These are phyloP conservation scores for Hypsopygia costalis DNA, from an alignment of 2,888 invertebrate species.

Conservation along the genomic window DNA sequence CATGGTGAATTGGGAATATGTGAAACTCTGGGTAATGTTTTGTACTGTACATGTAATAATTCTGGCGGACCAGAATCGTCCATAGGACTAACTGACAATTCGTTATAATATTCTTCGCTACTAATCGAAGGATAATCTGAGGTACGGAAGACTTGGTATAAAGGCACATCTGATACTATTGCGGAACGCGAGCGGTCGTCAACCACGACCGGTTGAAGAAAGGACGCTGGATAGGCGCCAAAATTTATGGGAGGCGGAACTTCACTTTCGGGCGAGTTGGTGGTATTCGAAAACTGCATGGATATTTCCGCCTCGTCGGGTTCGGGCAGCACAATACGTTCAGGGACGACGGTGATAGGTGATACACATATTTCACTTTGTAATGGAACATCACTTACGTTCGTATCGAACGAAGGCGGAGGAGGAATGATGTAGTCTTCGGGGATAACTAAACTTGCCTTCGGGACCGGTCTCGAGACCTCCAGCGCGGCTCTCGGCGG, in stretches of 20 bases:
- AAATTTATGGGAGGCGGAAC: slow-evolving; percentile 73
- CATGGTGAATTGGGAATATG: slow-evolving; percentile 74
- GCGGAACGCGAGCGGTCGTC: slow-evolving; percentile 36
- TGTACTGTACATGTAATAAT: slow-evolving; percentile 68
- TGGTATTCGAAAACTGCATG: slow-evolving; percentile 66
- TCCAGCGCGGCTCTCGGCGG: slow-evolving; percentile 46
- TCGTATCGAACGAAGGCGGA: slow-evolving; percentile 70
- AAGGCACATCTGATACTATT: slow-evolving; percentile 59
- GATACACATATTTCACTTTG: slow-evolving; percentile 44
- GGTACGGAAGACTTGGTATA: slow-evolving; percentile 54
- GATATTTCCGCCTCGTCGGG: slow-evolving; percentile 67
- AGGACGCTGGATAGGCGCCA: slow-evolving; percentile 51
- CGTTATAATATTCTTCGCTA: slow-evolving; percentile 48
- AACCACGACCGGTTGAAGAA: slow-evolving; percentile 24
- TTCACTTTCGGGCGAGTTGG: slow-evolving; percentile 63
- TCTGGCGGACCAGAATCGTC: slow-evolving; percentile 50
- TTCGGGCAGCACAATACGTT: slow-evolving; percentile 61
- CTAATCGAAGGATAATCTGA: slow-evolving; percentile 38
- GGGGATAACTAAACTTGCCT: slow-evolving; percentile 54
- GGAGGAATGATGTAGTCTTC: slow-evolving; percentile 73
- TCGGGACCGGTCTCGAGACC: slow-evolving; percentile 48
- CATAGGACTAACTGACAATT: slow-evolving; percentile 58
- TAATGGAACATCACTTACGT: slow-evolving; percentile 59
- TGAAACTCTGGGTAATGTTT: slow-evolving; percentile 64
- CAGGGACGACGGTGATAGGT: slow-evolving; percentile 61